Evolutionary conservation across 35 echinoderm and acorn worm species (phyloP).

Genomic region (Lytechinus variegatus): DNA sequence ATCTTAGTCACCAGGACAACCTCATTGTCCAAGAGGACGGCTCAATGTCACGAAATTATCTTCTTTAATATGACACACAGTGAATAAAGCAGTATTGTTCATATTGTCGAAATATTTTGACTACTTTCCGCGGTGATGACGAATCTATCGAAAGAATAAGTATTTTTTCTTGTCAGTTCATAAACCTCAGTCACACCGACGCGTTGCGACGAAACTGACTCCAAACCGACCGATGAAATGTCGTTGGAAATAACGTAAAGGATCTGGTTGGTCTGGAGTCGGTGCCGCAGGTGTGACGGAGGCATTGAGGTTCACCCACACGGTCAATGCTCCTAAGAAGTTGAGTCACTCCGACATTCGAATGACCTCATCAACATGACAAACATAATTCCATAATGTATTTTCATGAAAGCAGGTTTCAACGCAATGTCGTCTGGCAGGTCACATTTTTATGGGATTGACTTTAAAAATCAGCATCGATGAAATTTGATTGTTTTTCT

Average conservation of each 20-base stretch:
- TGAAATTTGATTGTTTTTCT: neutral
- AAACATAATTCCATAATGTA: neutral
- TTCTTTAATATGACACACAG: neutral
- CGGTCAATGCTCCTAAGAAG: neutral
- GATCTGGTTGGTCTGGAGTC: too few species aligned
- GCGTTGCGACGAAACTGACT: too few species aligned
- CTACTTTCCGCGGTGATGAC: neutral
- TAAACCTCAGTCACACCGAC: neutral
- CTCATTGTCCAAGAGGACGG: neutral
- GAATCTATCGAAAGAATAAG: neutral
- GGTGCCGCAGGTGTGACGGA: too few species aligned
- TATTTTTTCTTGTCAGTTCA: neutral
- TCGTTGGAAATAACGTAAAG: too few species aligned
- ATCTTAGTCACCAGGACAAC: neutral
- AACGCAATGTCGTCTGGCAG: neutral
- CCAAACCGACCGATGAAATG: too few species aligned
- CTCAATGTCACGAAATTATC: neutral
- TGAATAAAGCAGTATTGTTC: neutral
- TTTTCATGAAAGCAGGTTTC: neutral
- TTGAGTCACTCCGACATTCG: neutral
- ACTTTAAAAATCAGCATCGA: neutral
- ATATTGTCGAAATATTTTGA: neutral
- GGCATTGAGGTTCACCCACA: neutral
- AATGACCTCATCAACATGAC: neutral
- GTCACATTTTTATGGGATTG: neutral